These are phyloP conservation scores for Hypocryptadius cinnamomeus DNA, from an alignment of 2,113 vertebrate species.

Conservation along the genomic window DNA sequence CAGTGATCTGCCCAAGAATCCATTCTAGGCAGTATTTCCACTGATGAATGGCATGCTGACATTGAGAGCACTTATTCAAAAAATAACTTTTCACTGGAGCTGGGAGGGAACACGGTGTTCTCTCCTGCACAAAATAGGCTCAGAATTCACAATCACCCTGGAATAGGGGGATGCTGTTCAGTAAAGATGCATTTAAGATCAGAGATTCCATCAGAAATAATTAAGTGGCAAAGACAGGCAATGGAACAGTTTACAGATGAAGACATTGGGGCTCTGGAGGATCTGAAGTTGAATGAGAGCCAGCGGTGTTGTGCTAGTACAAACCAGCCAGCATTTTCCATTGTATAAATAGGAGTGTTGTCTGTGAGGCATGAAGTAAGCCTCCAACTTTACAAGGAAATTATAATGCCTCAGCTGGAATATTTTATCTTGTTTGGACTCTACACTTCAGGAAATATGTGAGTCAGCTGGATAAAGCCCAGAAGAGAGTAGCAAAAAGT, in stretches of 20 bases:
- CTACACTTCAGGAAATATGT: background rate
- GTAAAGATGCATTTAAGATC: background rate
- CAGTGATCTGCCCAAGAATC: background rate
- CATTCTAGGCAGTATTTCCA: background rate
- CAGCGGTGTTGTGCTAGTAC: slow-evolving; percentile 6
- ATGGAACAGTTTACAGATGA: background rate
- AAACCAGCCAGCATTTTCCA: slow-evolving; percentile 19
- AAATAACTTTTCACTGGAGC: background rate
- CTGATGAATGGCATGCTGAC: background rate
- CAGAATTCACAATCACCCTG: background rate
- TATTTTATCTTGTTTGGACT: slow-evolving; percentile 35
- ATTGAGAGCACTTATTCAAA: background rate
- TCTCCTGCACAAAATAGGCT: background rate
- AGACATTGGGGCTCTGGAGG: background rate
- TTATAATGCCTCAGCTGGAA: slow-evolving; percentile 33
- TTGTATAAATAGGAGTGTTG: slow-evolving; percentile 5
- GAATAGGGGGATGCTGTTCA: background rate
- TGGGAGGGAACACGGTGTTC: slow-evolving; percentile 4
- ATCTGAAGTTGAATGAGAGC: background rate
- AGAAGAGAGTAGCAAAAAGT: background rate
- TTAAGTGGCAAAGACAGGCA: background rate
- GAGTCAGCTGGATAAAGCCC: background rate
- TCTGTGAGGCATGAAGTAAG: slow-evolving; percentile 10
- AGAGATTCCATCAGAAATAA: background rate
- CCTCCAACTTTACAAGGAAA: slow-evolving; percentile 22